phyloP scores from a whole-genome alignment of 2,888 invertebrate genomes.

The Limnephilus auricula region DNA sequence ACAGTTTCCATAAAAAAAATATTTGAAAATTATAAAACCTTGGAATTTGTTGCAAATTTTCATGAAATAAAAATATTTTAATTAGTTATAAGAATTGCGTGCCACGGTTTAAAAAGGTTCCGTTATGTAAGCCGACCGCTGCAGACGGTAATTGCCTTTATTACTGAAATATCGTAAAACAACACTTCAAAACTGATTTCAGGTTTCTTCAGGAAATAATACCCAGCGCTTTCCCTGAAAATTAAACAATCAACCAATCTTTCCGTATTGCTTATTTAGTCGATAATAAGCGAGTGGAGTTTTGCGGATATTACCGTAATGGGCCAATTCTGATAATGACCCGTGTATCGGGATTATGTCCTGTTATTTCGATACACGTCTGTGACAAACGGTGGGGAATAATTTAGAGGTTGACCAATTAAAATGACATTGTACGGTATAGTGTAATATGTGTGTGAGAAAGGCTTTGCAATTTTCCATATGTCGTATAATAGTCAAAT shows the following conservation, averaged over 20 bases:
- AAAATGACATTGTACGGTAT: background rate
- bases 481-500: background rate
- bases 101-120: slow-evolving; percentile 5
- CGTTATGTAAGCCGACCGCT: background rate
- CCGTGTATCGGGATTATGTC: background rate
- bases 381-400: background rate
- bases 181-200: slow-evolving; percentile 34
- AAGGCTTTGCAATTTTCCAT: background rate
- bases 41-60: too few species aligned
- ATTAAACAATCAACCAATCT: slow-evolving; percentile 2
- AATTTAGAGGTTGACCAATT: background rate
- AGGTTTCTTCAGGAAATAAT: slow-evolving; percentile 28
- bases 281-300: background rate
- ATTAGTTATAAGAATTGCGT: background rate
- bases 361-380: background rate
- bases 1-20: too few species aligned
- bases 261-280: background rate
- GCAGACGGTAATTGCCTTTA: slow-evolving; percentile 35
- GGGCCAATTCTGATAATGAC: background rate
- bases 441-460: background rate
- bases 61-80: too few species aligned
- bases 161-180: slow-evolving; percentile 34
- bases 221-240: slow-evolving; percentile 3
- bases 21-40: too few species aligned
- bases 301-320: background rate